A percentile compares a stretch with the other conserved stretches of the same genome.
These are phyloP conservation scores for Carpatolechia fugitivella DNA, from an alignment of 2,888 invertebrate species.

Conservation along the genomic window DNA sequence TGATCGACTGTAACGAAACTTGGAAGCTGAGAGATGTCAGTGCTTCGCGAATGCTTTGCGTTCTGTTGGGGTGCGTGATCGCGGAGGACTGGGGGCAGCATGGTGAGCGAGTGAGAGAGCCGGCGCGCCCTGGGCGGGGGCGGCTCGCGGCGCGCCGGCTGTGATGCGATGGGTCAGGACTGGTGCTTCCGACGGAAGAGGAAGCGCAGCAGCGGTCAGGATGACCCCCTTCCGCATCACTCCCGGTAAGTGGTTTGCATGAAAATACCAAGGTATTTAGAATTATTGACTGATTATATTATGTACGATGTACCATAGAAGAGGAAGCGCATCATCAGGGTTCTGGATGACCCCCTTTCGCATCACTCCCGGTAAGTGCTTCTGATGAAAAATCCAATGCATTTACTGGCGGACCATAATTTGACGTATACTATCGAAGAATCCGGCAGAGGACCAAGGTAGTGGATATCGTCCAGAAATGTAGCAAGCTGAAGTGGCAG, in stretches of 20 bases:
- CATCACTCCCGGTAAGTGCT: slow-evolving; percentile 80
- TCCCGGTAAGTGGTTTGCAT: slow-evolving; percentile 77
- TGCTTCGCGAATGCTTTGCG: neutral
- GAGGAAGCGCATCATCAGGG: slow-evolving; percentile 83
- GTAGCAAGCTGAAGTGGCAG: no score
- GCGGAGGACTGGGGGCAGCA: slow-evolving; percentile 17
- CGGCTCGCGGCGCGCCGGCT: slow-evolving; percentile 75
- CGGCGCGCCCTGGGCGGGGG: slow-evolving; percentile 73
- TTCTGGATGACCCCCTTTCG: slow-evolving; percentile 81
- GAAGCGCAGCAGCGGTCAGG: slow-evolving; percentile 83
- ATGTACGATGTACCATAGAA: no score
- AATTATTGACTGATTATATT: no score
- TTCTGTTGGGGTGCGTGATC: slow-evolving; percentile 7
- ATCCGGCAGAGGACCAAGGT: no score
- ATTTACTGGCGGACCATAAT: no score
- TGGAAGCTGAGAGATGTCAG: slow-evolving; percentile 1
- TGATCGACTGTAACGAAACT: neutral
- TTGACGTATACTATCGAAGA: no score
- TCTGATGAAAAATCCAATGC: no score
- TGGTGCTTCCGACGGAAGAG: slow-evolving; percentile 86
- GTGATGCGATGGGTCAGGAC: slow-evolving; percentile 85
- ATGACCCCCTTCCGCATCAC: slow-evolving; percentile 80
- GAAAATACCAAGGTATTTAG: no score
- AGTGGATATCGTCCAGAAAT: no score
- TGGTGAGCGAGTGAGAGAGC: slow-evolving; percentile 46